phyloP scores from a whole-genome alignment of 2,888 invertebrate genomes.

The Sphaerophoria rueppellii region DNA sequence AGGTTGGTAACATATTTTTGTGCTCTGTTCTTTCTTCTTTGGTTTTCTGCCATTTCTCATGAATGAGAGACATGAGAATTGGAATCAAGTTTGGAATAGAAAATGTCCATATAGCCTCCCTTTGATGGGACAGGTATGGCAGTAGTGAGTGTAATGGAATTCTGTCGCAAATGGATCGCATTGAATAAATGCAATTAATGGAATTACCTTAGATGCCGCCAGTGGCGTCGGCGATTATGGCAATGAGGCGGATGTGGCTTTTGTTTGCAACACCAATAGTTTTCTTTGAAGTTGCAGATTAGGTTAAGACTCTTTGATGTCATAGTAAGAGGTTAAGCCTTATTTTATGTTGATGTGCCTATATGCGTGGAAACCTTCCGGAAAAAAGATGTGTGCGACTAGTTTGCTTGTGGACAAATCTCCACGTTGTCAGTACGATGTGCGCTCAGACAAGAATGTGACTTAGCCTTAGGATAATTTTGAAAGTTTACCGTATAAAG shows the following conservation, averaged over 20 bases:
- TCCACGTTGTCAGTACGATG: too few relatives aligned
- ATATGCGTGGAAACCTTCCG: background rate
- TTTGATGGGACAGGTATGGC: background rate
- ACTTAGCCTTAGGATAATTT: too few relatives aligned
- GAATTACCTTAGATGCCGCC: constrained; percentile 22
- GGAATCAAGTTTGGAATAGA: constrained; percentile 35
- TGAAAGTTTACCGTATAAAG: too few relatives aligned
- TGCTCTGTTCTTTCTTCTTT: background rate
- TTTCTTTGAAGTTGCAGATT: constrained; percentile 23
- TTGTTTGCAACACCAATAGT: constrained; percentile 1
- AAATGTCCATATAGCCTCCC: constrained; percentile 6
- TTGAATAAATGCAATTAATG: constrained; percentile 69
- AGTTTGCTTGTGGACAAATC: too few relatives aligned
- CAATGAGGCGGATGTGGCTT: constrained; percentile 47
- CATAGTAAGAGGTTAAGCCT: constrained; percentile 12
- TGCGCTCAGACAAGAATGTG: too few relatives aligned
- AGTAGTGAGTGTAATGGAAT: constrained; percentile 27
- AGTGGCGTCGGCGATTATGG: too few relatives aligned
- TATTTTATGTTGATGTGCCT: background rate
- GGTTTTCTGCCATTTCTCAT: background rate
- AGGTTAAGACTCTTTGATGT: background rate
- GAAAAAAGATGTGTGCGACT: too few relatives aligned
- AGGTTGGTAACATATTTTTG: constrained; percentile 11
- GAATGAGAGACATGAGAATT: constrained; percentile 1
- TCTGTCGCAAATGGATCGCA: constrained; percentile 55